A percentile compares a stretch with the other conserved stretches of the same genome.
Evolutionary conservation across 2,888 invertebrate genomes (phyloP).

Genomic region (Amblyjoppa proteus): DNA sequence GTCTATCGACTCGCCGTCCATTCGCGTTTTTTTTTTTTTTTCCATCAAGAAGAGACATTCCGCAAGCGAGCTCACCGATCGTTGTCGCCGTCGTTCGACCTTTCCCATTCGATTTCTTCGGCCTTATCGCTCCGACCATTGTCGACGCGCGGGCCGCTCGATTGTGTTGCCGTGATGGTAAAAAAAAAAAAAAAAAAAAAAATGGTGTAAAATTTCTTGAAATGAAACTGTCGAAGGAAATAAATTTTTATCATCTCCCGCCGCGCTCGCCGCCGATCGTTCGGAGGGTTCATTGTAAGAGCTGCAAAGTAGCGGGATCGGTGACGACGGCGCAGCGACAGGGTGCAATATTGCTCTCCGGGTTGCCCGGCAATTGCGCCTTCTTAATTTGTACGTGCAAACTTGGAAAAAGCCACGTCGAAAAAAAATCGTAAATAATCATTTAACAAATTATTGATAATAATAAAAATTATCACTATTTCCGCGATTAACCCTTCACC

Average conservation of each 20-base stretch:
- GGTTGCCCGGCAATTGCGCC: too few relatives aligned
- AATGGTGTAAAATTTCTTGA: not conserved
- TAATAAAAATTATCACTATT: too few relatives aligned
- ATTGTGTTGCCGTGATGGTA: not conserved
- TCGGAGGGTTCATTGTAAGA: too few relatives aligned
- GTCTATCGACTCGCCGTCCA: not conserved
- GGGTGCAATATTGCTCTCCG: too few relatives aligned
- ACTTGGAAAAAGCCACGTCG: too few relatives aligned
- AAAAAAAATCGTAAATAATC: too few relatives aligned
- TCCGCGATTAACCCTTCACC: too few relatives aligned
- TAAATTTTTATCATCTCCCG: constrained; percentile 4
- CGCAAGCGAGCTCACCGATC: not conserved
- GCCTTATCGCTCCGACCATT: constrained; percentile 37
- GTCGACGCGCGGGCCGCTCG: constrained; percentile 3
- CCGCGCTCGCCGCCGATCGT: too few relatives aligned
- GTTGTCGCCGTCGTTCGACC: not conserved
- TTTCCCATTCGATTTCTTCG: not conserved
- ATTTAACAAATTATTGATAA: too few relatives aligned
- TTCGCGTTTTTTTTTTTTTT: not conserved
- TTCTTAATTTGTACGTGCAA: too few relatives aligned
- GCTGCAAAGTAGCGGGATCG: too few relatives aligned
- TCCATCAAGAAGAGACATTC: constrained; percentile 22
- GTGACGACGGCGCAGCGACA: too few relatives aligned
- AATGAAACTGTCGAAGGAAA: not conserved
- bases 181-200: constrained; percentile 7